phyloP scores from a whole-genome alignment of 2,113 vertebrate genomes.

The Ardeotis arabs region DNA sequence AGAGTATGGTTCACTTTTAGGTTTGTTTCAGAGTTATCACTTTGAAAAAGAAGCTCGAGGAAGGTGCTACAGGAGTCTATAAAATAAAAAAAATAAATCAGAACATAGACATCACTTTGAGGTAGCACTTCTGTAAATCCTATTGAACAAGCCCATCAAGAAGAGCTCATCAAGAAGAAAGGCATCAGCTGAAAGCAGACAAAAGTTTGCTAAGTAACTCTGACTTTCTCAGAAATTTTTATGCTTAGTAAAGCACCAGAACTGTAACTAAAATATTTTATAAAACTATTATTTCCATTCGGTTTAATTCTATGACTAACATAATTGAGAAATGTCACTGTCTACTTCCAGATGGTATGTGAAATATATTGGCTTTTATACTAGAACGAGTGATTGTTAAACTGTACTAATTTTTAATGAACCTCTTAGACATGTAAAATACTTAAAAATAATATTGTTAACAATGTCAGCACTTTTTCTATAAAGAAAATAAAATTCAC shows the following conservation, averaged over 20 bases:
- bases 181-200: neutral
- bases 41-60: neutral
- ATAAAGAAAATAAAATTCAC: neutral
- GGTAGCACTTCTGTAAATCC: neutral
- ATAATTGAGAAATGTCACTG: neutral
- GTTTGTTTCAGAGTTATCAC: neutral
- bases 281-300: conserved; percentile 1
- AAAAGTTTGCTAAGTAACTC: neutral
- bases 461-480: neutral
- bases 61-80: neutral
- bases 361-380: conserved; percentile 9
- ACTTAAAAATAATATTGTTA: neutral
- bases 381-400: neutral
- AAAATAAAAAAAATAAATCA: neutral
- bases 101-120: neutral
- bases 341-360: neutral
- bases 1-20: neutral
- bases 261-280: neutral
- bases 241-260: neutral
- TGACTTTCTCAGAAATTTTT: neutral
- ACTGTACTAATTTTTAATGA: conserved; percentile 6
- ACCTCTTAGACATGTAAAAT: neutral
- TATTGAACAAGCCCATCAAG: neutral
- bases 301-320: conserved; percentile 24
- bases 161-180: neutral